Conservation (phyloP, 1,140 invertebrate species). For the Idris sp. region DNA sequence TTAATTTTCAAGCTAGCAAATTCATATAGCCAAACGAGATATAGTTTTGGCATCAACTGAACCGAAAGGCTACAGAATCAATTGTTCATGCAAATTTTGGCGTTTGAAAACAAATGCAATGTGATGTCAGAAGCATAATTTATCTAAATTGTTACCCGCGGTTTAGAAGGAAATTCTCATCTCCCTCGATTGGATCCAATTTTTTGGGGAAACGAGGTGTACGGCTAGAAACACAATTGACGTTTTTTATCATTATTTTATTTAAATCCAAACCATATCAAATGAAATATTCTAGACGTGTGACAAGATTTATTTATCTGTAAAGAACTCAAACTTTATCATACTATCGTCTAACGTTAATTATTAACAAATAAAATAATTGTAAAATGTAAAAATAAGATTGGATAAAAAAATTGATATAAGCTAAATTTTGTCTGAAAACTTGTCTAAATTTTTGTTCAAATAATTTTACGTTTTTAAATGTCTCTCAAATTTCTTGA, state of each 20-base stretch:
- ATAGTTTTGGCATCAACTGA: conserved; percentile 4
- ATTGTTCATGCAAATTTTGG: conserved; percentile 39
- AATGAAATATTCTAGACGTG: too few relatives aligned
- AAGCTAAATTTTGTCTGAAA: too few relatives aligned
- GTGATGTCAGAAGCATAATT: conserved; percentile 51
- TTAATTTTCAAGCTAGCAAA: not conserved
- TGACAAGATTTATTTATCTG: too few relatives aligned
- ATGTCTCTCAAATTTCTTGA: too few relatives aligned
- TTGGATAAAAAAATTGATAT: too few relatives aligned
- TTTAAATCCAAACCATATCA: too few relatives aligned
- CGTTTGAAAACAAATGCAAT: conserved; percentile 29
- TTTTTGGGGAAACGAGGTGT: conserved; percentile 72
- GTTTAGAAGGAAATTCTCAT: conserved; percentile 67
- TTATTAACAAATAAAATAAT: too few relatives aligned
- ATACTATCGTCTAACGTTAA: too few relatives aligned
- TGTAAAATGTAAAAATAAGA: too few relatives aligned
- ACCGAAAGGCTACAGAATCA: conserved; percentile 21
- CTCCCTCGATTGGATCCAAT: conserved; percentile 72
- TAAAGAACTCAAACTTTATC: too few relatives aligned
- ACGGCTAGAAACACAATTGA: conserved; percentile 70
- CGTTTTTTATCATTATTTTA: conserved; percentile 60
- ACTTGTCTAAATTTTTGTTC: too few relatives aligned
- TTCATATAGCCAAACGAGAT: conserved; percentile 29
- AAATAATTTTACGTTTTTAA: too few relatives aligned
- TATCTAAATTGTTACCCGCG: conserved; percentile 66